Conservation (phyloP, 2,113 vertebrate species). For the Oncorhynchus masou region DNA sequence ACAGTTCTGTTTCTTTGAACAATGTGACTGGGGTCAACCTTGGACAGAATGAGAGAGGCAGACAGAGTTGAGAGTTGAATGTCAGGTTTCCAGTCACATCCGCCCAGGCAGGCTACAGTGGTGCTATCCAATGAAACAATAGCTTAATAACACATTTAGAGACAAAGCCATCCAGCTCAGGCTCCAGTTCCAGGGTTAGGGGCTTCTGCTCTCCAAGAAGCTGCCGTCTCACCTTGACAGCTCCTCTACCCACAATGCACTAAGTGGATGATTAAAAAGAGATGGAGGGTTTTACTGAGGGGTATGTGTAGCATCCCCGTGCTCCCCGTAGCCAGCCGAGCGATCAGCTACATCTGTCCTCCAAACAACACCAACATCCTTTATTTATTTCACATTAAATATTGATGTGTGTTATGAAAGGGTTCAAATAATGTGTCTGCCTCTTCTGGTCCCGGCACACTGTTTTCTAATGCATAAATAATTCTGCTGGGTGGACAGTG, state of each 20-base stretch:
- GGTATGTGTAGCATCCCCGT: constrained; percentile 89
- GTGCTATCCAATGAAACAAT: not conserved
- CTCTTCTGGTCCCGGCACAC: constrained; percentile 73
- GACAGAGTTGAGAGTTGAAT: constrained; percentile 43
- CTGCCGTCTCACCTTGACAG: constrained; percentile 88
- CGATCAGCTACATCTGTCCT: constrained; percentile 98
- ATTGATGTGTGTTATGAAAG: constrained; percentile 99
- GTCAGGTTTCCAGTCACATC: constrained; percentile 12
- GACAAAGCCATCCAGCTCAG: constrained; percentile 42
- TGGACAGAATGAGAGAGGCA: constrained; percentile 8
- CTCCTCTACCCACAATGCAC: constrained; percentile 90
- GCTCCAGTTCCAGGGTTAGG: too few species aligned
- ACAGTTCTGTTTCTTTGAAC: not conserved
- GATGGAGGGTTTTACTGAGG: constrained; percentile 96
- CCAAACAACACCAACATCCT: constrained; percentile 97
- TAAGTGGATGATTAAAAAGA: constrained; percentile 99
- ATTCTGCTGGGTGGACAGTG: constrained; percentile 87
- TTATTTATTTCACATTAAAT: constrained; percentile 99
- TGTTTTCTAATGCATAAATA: constrained; percentile 99
- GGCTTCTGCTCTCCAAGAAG: constrained; percentile 55
- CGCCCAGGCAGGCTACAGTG: not conserved
- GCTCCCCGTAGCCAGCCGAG: constrained; percentile 88
- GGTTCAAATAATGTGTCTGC: constrained; percentile 99
- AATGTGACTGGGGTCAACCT: constrained; percentile 2
- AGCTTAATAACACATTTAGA: constrained; percentile 13